These are phyloP conservation scores for Euura lappo DNA, from an alignment of 1,140 invertebrate species.

Conservation along the genomic window DNA sequence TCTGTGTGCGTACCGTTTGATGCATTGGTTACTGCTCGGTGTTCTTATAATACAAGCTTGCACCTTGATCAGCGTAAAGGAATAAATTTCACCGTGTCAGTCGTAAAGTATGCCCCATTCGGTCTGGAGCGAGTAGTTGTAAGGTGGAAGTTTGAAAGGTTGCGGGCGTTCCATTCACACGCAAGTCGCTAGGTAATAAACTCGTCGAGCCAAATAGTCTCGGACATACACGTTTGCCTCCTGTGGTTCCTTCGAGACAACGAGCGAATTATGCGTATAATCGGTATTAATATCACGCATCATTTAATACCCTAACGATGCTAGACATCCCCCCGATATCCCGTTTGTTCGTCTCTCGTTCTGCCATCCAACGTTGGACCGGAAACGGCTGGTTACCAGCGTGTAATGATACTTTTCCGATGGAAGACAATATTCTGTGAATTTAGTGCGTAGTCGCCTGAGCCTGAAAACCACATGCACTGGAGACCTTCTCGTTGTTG, in stretches of 20 bases:
- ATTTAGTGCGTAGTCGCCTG: constrained; percentile 2
- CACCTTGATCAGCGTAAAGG: not conserved
- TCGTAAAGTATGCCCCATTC: not conserved
- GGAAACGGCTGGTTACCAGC: constrained; percentile 12
- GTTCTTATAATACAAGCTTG: too few relatives aligned
- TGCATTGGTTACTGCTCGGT: too few relatives aligned
- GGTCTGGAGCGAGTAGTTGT: not conserved
- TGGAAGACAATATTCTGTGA: constrained; percentile 4
- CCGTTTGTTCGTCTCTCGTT: constrained; percentile 1
- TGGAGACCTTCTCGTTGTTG: too few relatives aligned
- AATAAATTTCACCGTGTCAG: constrained; percentile 5
- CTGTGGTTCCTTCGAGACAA: not conserved
- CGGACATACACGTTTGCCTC: not conserved
- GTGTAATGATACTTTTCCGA: constrained; percentile 7
- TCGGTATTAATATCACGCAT: constrained; percentile 16
- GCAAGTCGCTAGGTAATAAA: constrained; percentile 9
- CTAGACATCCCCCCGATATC: not conserved
- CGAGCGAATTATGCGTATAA: constrained; percentile 6
- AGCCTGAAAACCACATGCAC: not conserved
- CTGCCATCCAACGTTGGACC: constrained; percentile 1
- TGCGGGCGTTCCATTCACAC: not conserved
- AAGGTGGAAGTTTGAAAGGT: constrained; percentile 7
- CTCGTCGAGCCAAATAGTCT: constrained; percentile 9
- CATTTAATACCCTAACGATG: constrained; percentile 4
- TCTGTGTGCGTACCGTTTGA: too few relatives aligned